Evolutionary conservation across 2,113 vertebrate species (phyloP).

Genomic region (Vidua macroura): DNA sequence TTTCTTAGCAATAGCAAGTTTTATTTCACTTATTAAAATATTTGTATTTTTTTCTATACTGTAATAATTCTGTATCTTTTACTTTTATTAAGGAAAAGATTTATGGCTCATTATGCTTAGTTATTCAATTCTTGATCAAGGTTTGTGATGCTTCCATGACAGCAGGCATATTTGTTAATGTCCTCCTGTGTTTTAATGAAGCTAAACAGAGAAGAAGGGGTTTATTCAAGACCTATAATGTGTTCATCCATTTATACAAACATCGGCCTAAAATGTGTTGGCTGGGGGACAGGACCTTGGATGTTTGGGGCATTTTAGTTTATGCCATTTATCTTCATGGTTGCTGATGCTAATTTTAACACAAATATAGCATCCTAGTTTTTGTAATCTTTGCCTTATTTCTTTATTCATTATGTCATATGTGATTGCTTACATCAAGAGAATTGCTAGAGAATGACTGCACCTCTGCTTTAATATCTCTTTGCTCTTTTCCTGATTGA

Average conservation of each 20-base stretch:
- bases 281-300: fast-evolving
- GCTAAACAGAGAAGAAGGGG: background rate
- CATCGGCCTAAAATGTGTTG: background rate
- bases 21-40: slow-evolving; percentile 18
- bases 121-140: background rate
- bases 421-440: background rate
- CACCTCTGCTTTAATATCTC: background rate
- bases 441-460: background rate
- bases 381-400: background rate
- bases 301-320: background rate
- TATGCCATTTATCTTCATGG: background rate
- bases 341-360: background rate
- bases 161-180: background rate
- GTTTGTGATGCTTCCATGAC: background rate
- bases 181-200: background rate
- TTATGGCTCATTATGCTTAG: background rate
- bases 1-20: background rate
- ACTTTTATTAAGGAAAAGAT: background rate
- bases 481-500: background rate
- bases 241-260: background rate
- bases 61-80: background rate
- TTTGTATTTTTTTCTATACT: background rate
- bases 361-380: background rate
- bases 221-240: background rate
- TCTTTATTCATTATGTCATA: background rate